These are phyloP conservation scores for Catalaphyllia jardinei DNA, from an alignment of 64 coral and sea anemone genomes.

Conservation along the genomic window DNA sequence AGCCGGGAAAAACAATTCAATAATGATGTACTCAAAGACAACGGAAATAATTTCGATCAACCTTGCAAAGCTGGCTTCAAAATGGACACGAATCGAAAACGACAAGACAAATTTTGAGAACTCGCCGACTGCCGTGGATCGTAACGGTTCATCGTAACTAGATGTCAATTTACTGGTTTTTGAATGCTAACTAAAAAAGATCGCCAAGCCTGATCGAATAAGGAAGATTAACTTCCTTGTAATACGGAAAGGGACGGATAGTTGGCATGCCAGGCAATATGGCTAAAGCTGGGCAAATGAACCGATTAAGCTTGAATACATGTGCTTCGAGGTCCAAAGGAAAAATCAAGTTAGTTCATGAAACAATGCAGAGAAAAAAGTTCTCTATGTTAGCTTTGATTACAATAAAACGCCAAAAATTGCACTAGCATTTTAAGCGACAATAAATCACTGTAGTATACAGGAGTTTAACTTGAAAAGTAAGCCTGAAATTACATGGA, in stretches of 20 bases:
- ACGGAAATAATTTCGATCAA: slow-evolving; percentile 14
- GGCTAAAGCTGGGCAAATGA: not conserved
- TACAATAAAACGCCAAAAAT: not conserved
- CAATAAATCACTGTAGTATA: slow-evolving; percentile 4
- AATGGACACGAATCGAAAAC: slow-evolving; percentile 38
- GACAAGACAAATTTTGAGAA: not conserved
- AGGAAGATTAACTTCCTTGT: not conserved
- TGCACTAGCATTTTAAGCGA: not conserved
- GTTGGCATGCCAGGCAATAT: slow-evolving; percentile 15
- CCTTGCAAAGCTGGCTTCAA: not conserved
- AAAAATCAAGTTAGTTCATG: not conserved
- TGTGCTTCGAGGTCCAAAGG: slow-evolving; percentile 25
- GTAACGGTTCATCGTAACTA: too few species aligned
- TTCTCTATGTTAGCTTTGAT: slow-evolving; percentile 1
- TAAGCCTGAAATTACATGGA: not conserved
- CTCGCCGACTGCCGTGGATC: not conserved
- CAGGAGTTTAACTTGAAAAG: not conserved
- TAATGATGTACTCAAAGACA: not conserved
- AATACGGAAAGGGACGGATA: slow-evolving; percentile 9
- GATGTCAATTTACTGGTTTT: not conserved
- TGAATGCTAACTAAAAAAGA: not conserved
- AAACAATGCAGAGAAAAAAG: not conserved
- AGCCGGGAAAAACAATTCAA: not conserved
- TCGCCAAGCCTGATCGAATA: not conserved
- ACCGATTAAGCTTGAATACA: not conserved